Conservation (phyloP, 2,888 invertebrate genomes). For the Micropterix aruncella region DNA sequence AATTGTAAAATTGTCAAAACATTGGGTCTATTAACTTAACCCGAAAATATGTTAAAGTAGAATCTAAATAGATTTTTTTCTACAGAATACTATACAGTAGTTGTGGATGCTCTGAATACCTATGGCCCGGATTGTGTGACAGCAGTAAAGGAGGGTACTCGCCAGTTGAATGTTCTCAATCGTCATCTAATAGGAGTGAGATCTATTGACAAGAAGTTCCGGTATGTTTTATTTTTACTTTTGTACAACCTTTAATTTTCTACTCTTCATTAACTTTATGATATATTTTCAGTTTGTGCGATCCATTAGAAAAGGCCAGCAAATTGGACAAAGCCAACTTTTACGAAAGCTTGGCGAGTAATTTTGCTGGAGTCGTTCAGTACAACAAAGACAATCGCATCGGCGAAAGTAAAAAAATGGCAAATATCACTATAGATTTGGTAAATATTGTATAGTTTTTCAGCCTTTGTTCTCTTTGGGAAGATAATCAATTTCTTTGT, state of each 20-base stretch:
- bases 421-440: constrained; percentile 66
- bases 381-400: constrained; percentile 88
- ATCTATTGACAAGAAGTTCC: constrained; percentile 3
- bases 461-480: too few relatives aligned
- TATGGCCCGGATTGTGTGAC: constrained; percentile 54
- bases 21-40: too few relatives aligned
- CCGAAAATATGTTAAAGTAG: too few relatives aligned
- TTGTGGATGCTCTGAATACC: constrained; percentile 56
- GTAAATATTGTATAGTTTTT: constrained; percentile 19
- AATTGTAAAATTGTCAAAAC: too few relatives aligned
- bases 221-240: constrained; percentile 1
- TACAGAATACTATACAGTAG: constrained; percentile 72
- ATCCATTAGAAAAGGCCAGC: constrained; percentile 50
- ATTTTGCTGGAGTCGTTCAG: constrained; percentile 85
- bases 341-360: constrained; percentile 66
- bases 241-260: not conserved
- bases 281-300: constrained; percentile 48
- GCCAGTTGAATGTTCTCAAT: constrained; percentile 32
- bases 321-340: constrained; percentile 63
- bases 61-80: too few relatives aligned
- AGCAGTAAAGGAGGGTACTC: constrained; percentile 49
- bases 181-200: not conserved
- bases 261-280: not conserved
- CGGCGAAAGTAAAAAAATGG: constrained; percentile 38
- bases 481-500: too few relatives aligned